Percentiles rank a stretch among this genome's conserved stretches.
Conservation (phyloP, 2,888 invertebrate genomes). For the Fragum fragum region DNA sequence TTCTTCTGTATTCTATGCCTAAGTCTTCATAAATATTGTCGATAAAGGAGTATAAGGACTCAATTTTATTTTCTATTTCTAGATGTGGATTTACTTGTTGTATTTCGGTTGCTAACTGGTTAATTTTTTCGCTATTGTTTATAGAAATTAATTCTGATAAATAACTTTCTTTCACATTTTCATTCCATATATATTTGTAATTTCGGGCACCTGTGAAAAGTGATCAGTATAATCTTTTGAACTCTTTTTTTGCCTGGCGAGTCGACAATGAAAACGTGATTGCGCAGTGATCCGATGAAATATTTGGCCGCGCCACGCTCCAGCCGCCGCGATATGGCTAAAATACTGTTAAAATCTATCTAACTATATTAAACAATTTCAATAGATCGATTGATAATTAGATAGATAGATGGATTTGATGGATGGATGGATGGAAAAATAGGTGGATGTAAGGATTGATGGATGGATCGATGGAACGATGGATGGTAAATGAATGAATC, state of each 20-base stretch:
- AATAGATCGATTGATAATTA: too few relatives aligned
- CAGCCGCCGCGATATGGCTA: too few relatives aligned
- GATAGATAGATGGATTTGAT: too few relatives aligned
- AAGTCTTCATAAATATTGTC: conserved; percentile 14
- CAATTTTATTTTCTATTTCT: conserved; percentile 17
- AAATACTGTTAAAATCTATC: too few relatives aligned
- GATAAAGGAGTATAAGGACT: background rate
- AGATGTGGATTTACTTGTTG: background rate
- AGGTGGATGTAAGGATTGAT: too few relatives aligned
- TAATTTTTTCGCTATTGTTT: background rate
- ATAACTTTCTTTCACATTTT: background rate
- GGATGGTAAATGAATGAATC: too few relatives aligned
- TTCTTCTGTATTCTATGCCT: background rate
- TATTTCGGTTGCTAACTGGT: background rate
- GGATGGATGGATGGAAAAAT: too few relatives aligned
- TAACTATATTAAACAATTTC: too few relatives aligned
- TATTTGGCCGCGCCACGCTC: too few relatives aligned
- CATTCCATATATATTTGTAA: conserved; percentile 30
- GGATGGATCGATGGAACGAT: too few relatives aligned
- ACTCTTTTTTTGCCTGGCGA: background rate
- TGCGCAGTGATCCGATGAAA: too few relatives aligned
- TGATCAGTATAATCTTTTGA: background rate
- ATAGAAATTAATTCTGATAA: background rate
- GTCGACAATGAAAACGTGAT: conserved; percentile 22
- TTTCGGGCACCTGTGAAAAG: background rate